Evolutionary conservation across 2,113 vertebrate species (phyloP).

Genomic region (Noctilio leporinus): DNA sequence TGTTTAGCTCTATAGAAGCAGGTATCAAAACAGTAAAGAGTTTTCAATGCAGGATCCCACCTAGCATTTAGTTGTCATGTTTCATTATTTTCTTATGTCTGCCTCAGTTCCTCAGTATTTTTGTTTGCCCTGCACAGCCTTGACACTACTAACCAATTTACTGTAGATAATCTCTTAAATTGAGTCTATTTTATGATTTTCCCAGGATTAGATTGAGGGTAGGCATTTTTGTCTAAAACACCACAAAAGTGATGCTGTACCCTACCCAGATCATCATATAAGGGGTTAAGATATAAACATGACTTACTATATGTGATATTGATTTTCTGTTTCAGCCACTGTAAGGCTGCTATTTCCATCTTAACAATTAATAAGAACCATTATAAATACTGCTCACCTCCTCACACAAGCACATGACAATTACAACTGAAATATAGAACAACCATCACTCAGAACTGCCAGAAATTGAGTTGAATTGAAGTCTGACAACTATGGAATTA

Average conservation of each 20-base stretch:
- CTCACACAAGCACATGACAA: no score
- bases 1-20: background rate
- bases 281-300: background rate
- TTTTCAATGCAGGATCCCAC: accelerated
- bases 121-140: background rate
- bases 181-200: background rate
- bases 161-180: background rate
- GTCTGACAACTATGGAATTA: no score
- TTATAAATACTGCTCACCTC: no score
- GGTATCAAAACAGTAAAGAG: background rate
- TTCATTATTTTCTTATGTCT: background rate
- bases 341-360: background rate
- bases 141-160: background rate
- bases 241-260: background rate
- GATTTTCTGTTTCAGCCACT: background rate
- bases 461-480: no score
- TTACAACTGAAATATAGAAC: no score
- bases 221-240: background rate
- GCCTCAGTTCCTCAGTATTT: background rate
- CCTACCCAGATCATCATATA: background rate
- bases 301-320: background rate
- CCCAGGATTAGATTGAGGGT: background rate
- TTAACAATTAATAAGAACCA: background rate
- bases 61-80: background rate
- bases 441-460: no score